These are phyloP conservation scores for Myodes glareolus DNA, from an alignment of 2,113 vertebrate species.

Conservation along the genomic window DNA sequence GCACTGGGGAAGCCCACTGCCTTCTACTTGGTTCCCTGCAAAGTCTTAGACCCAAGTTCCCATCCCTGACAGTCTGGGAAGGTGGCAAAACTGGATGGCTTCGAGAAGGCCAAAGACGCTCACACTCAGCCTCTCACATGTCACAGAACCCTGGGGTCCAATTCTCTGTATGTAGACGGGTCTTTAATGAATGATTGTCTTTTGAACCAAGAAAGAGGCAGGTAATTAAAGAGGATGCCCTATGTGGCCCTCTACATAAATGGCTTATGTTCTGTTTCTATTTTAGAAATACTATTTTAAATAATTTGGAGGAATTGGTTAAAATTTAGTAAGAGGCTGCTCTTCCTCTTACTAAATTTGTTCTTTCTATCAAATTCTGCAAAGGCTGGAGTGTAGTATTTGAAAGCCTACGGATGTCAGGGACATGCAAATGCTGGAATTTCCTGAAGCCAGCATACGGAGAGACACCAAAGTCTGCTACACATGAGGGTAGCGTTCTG, in stretches of 20 bases:
- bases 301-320: not conserved
- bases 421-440: not conserved
- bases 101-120: not conserved
- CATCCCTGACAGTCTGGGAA: not conserved
- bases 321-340: not conserved
- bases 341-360: not conserved
- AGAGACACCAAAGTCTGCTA: not conserved
- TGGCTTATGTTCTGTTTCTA: slow-evolving; percentile 6
- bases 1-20: not conserved
- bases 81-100: not conserved
- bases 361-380: not conserved
- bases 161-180: not conserved
- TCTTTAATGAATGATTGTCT: not conserved
- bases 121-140: not conserved
- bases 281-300: slow-evolving; percentile 52
- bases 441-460: not conserved
- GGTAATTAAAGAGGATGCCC: not conserved
- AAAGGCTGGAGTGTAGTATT: not conserved
- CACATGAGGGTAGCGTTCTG: not conserved
- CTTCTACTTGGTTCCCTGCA: not conserved
- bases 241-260: not conserved
- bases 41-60: not conserved
- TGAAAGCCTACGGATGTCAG: not conserved
- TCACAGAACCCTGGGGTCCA: not conserved
- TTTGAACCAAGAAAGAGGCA: not conserved